Percentiles rank a stretch among this genome's conserved stretches.
Conservation (phyloP, 1,140 invertebrate species). For the Doryteuthis pealeii region DNA sequence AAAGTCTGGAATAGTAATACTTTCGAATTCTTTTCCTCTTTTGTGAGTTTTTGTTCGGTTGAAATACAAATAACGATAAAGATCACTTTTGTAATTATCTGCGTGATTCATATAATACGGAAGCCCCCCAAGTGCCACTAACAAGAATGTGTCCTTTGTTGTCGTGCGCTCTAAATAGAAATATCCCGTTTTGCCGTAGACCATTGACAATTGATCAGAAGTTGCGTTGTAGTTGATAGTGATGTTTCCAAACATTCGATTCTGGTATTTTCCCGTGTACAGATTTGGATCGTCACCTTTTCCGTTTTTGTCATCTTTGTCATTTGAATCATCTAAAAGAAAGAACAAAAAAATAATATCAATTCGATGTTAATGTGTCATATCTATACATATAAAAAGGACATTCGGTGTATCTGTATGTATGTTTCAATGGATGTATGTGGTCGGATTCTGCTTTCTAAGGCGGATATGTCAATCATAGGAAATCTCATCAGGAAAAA, state of each 20-base stretch:
- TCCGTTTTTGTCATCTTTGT: not conserved
- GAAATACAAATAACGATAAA: conserved; percentile 16
- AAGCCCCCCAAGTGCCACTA: conserved; percentile 16
- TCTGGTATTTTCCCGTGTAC: conserved; percentile 22
- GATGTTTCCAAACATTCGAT: conserved; percentile 28
- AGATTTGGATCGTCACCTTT: conserved; percentile 15
- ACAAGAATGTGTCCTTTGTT: conserved; percentile 13
- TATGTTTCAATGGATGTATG: no score
- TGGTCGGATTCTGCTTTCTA: no score
- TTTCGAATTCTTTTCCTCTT: conserved; percentile 11
- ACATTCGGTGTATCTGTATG: no score
- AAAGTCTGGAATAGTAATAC: conserved; percentile 25
- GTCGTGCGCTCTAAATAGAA: conserved; percentile 21
- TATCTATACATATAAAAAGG: no score
- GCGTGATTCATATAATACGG: conserved; percentile 27
- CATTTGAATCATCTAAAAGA: no score
- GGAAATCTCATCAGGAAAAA: no score
- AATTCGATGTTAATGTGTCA: no score
- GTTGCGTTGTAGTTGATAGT: conserved; percentile 18
- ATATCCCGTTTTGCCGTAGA: conserved; percentile 22
- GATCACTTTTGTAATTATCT: conserved; percentile 17
- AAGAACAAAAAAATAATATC: no score
- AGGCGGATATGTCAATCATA: no score
- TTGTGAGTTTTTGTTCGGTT: conserved; percentile 13
- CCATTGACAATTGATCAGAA: conserved; percentile 11